These are phyloP conservation scores for Autographa gamma DNA, from an alignment of 2,888 invertebrate species.

Conservation along the genomic window DNA sequence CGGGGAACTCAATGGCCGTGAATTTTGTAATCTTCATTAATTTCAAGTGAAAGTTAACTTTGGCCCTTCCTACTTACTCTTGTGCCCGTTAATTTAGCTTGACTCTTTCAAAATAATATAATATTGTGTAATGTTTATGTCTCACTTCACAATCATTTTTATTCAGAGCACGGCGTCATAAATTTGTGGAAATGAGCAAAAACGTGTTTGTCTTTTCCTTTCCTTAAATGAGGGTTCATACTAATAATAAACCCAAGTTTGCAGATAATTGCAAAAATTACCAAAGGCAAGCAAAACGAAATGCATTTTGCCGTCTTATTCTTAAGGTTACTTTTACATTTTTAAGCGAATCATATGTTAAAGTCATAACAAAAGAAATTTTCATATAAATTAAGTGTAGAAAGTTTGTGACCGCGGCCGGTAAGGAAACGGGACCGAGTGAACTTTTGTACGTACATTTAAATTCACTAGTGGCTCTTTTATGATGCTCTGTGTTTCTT, in stretches of 20 bases:
- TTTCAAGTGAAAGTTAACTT: slow-evolving; percentile 84
- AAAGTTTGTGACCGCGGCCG: slow-evolving; percentile 71
- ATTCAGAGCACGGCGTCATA: slow-evolving; percentile 52
- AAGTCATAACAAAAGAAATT: slow-evolving; percentile 72
- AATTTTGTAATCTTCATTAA: slow-evolving; percentile 89
- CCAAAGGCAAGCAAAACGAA: slow-evolving; percentile 14
- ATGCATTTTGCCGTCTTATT: slow-evolving; percentile 18
- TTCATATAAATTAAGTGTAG: slow-evolving; percentile 82
- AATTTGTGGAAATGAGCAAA: slow-evolving; percentile 38
- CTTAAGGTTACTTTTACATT: slow-evolving; percentile 35
- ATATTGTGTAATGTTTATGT: slow-evolving; percentile 59
- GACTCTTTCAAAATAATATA: slow-evolving; percentile 60
- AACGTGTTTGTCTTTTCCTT: slow-evolving; percentile 42
- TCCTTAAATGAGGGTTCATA: slow-evolving; percentile 17
- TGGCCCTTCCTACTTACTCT: slow-evolving; percentile 74
- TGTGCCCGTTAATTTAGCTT: slow-evolving; percentile 74
- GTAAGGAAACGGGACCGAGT: slow-evolving; percentile 67
- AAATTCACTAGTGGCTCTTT: slow-evolving; percentile 67
- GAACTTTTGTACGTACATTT: slow-evolving; percentile 73
- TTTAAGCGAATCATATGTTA: slow-evolving; percentile 54
- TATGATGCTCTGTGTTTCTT: slow-evolving; percentile 60
- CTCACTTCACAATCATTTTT: slow-evolving; percentile 44
- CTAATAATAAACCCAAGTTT: slow-evolving; percentile 13
- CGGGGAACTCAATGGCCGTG: slow-evolving; percentile 87
- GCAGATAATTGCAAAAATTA: slow-evolving; percentile 11